Percentiles rank a stretch among this genome's conserved stretches.
These are phyloP conservation scores for Drosophila siamana DNA, from an alignment of 2,888 invertebrate genomes.

Conservation along the genomic window DNA sequence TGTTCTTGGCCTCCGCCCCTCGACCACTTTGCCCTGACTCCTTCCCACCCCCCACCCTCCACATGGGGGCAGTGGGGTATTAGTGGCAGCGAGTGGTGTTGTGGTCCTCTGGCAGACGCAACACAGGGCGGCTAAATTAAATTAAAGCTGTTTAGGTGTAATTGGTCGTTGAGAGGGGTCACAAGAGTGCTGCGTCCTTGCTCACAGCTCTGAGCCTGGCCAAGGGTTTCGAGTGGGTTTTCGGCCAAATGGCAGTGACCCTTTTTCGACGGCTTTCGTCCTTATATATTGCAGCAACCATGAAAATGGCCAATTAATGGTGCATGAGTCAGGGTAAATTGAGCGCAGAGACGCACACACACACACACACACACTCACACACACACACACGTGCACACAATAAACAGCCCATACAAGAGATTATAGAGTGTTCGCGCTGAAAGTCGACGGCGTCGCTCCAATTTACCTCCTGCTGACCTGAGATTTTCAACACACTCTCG, in stretches of 20 bases:
- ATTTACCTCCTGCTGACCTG: constrained; percentile 23
- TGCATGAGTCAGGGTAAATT: constrained; percentile 76
- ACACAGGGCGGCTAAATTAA: constrained; percentile 68
- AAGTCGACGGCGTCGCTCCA: neutral
- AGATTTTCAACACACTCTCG: constrained; percentile 34
- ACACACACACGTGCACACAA: constrained; percentile 35
- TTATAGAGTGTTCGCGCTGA: constrained; percentile 30
- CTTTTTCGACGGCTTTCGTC: constrained; percentile 50
- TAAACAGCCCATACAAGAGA: constrained; percentile 60
- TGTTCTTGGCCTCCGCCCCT: constrained; percentile 61
- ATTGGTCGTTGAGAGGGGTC: constrained; percentile 78
- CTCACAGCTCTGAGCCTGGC: constrained; percentile 12
- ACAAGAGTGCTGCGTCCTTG: constrained; percentile 6
- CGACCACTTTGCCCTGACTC: no score
- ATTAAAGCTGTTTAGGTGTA: constrained; percentile 82
- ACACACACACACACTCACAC: constrained; percentile 19
- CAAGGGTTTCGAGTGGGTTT: constrained; percentile 42
- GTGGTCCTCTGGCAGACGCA: constrained; percentile 35
- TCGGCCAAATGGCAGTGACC: constrained; percentile 62
- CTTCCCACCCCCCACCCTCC: neutral
- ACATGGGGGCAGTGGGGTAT: neutral
- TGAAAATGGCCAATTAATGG: constrained; percentile 79
- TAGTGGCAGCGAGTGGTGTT: neutral
- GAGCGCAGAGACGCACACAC: constrained; percentile 58
- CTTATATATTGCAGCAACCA: constrained; percentile 68